Conservation (phyloP, 2,113 vertebrate species). For the Physeter macrocephalus region DNA sequence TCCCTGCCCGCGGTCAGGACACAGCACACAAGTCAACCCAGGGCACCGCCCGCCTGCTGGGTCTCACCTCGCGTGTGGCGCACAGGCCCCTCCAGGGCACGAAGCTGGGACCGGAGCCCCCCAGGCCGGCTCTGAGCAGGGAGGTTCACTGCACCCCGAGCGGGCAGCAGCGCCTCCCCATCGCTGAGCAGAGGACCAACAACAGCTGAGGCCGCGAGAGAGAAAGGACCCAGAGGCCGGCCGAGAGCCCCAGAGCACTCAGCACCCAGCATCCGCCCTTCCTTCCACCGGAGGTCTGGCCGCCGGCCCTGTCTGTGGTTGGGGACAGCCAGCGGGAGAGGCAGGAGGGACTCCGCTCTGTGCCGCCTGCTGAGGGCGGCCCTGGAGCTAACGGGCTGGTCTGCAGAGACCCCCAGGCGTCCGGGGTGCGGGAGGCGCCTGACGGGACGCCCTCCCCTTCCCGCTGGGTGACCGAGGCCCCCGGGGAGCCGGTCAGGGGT, state of each 20-base stretch:
- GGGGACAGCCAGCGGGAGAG: background rate
- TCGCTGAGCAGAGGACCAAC: background rate
- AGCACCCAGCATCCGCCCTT: background rate
- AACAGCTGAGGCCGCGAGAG: background rate
- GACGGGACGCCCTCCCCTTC: background rate
- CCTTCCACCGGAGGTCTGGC: background rate
- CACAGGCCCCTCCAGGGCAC: background rate
- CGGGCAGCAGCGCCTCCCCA: background rate
- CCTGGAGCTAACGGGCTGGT: too few species aligned
- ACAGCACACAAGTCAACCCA: background rate
- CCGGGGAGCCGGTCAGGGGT: background rate
- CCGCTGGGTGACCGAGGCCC: background rate
- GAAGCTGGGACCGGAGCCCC: background rate
- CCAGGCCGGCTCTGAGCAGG: background rate
- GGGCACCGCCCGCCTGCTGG: background rate
- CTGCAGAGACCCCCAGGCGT: background rate
- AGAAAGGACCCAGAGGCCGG: accelerated
- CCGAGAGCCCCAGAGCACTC: accelerated
- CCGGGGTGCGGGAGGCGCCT: background rate
- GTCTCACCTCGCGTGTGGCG: accelerated
- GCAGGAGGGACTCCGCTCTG: background rate
- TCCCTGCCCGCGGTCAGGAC: background rate
- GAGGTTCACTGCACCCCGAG: background rate
- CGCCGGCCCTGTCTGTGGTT: background rate
- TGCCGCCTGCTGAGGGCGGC: background rate